Evolutionary conservation across 2,113 vertebrate genomes (phyloP).

Genomic region (Corythornis vintsioides): DNA sequence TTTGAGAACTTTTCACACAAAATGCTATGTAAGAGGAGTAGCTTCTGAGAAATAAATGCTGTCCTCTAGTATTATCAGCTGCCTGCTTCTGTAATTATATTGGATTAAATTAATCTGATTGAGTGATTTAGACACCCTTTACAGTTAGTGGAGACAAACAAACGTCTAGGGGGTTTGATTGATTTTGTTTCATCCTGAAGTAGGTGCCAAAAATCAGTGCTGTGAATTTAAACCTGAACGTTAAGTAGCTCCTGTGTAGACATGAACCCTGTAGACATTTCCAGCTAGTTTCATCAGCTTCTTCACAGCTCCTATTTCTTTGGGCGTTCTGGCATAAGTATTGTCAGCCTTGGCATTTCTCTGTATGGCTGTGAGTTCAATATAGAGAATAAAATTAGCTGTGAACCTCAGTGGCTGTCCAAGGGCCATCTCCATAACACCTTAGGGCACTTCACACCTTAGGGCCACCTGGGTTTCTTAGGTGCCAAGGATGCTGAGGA

Average conservation of each 20-base stretch:
- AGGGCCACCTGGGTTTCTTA: background rate
- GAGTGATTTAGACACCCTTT: background rate
- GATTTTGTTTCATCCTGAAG: background rate
- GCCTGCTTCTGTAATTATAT: background rate
- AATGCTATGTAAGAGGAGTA: background rate
- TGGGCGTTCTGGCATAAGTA: background rate
- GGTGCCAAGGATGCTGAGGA: background rate
- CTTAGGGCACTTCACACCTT: background rate
- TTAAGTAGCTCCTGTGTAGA: background rate
- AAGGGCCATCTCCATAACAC: background rate
- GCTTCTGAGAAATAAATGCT: background rate
- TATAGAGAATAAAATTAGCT: background rate
- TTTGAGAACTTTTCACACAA: background rate
- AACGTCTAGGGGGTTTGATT: background rate
- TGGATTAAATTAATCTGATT: constrained; percentile 7
- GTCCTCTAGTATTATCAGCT: background rate
- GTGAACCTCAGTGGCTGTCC: background rate
- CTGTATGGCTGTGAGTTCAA: background rate
- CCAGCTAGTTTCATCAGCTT: background rate
- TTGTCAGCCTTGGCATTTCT: background rate
- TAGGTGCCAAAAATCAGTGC: background rate
- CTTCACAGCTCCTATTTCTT: background rate
- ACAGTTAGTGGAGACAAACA: constrained; percentile 9
- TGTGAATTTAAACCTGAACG: background rate
- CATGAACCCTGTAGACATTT: background rate